Base-by-base conservation (phyloP, 2,113 vertebrate species). In the Labeo catla region DNA sequence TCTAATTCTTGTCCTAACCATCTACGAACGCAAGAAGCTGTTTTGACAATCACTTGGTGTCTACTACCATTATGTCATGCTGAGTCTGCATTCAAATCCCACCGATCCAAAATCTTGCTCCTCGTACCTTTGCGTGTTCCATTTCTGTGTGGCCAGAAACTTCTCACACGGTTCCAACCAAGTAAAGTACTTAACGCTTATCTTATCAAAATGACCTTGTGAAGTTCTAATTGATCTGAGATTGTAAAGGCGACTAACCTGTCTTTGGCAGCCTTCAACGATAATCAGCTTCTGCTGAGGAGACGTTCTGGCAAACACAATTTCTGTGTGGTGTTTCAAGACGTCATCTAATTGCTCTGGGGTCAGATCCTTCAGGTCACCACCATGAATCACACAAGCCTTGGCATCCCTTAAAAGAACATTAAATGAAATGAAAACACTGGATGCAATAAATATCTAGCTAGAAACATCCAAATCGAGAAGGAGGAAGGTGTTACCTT, bases 261-360 rank as follows among this genome's bases (percentile, higher is more conserved):
- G 97, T 91, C 97, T 93, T 93, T 99, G 97, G 84, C 97, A 99
- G 36, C 97, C 97, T 90, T 98, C 97, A 76, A 98, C 97, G 0
- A 98, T 98, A 93, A 99, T 98, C 52, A 99, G 96, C 21, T 98
- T 98, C 94, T 98, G 97, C 88, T 98, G 97, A 0, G 97, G 97
- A 2, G 97, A 99, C 0, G 97, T 98, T 88, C 97, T 94, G 68
- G 97, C 97, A 0, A 98, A 99, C 13, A 98, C 97, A 0, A 99
- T 98, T 93, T 98, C 97, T 0, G 97, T 98, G 95, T 98, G 97
- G 91, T 97, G 92, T 90, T 94, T 95, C 5, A 98, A 94, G 90
- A 98, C 95, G 89, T 98, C 97, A 0, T 98, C 97, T 0, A 99
- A 92, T 84, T 97, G 95, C 89, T 97, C 97, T 0, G 95, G 0